Evolutionary conservation across 2,113 vertebrate species (phyloP), one percentile per base, ranked within the genome.

Genomic region (Bambusicola thoracicus): DNA sequence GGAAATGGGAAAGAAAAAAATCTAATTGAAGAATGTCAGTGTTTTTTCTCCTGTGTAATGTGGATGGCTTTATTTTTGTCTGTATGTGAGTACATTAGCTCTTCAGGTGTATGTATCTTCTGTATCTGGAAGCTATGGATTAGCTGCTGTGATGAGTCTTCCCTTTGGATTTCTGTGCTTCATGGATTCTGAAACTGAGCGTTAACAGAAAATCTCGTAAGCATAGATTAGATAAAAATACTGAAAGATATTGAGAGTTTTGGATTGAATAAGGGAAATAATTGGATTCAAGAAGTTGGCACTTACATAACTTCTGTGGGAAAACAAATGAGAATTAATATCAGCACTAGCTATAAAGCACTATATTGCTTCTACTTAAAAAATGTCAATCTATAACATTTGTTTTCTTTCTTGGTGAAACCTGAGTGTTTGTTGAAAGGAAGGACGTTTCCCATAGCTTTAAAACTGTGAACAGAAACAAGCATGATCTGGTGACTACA

Each of bases 121-220:
- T 78, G 9, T 49, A 36, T 51, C 40, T 85, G 6, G 79, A 80
- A 89, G 40, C 8, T 76, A 24, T 4, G 61, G 30, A 21, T 83
- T 76, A 69, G 69, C 49, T 77, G 56, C 0, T 1, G 15, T 29
- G 14, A 59, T 51, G 21, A 68, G 67, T 78, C 18, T 90, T 89
- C 6, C 5, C 34, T 89, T 75, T 86, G 63, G 41, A n/a, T 67
- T 83, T 40, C 46, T 9, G 32, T 22, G 20, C 15, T 87, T 86
- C 59, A 18, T 62, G 51, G 76, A 66, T 77, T 85, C 59, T 91
- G 59, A 93, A 82, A 38, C 49, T 68, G 43, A 85, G 32, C 19
- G 80, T 74, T 68, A 65, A 3, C 4, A 43, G n/a, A 46, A 8
- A 3, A 6, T 15, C 14, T 74, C 1, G 0, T n/a, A 65, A 69